These are phyloP conservation scores for Epizoanthus illoricatus DNA, from an alignment of 92 coral and sea anemone genomes.

Conservation along the genomic window DNA sequence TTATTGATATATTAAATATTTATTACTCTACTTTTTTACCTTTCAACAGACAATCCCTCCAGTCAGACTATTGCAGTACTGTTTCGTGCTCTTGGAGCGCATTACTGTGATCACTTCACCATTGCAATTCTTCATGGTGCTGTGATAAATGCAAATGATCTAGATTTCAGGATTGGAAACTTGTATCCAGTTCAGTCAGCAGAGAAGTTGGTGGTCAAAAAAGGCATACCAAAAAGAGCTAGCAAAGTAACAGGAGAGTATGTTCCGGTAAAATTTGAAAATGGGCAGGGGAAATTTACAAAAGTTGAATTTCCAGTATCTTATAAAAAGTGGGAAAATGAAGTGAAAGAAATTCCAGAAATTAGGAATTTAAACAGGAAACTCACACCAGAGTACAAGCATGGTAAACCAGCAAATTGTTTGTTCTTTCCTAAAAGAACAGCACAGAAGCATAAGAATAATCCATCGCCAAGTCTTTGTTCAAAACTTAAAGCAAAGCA, in stretches of 20 bases:
- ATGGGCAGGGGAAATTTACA: conserved; percentile 8
- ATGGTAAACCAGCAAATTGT: background rate
- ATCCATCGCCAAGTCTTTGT: conserved; percentile 1
- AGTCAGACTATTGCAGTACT: background rate
- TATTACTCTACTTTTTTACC: background rate
- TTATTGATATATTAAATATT: background rate
- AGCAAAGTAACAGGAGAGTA: background rate
- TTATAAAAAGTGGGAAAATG: background rate
- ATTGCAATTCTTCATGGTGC: conserved; percentile 38
- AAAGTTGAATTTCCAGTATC: conserved; percentile 15
- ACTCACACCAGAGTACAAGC: background rate
- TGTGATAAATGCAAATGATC: background rate
- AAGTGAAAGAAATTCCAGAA: background rate
- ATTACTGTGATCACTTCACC: conserved; percentile 16
- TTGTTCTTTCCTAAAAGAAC: background rate
- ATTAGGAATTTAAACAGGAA: background rate
- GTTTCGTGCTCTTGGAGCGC: conserved; percentile 8
- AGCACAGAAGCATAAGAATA: background rate
- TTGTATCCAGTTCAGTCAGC: conserved; percentile 1
- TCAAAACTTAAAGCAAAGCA: background rate
- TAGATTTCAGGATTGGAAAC: background rate
- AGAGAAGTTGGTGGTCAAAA: background rate
- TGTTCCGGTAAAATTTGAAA: background rate
- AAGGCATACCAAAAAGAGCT: background rate
- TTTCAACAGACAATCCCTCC: background rate